Evolutionary conservation across 2,888 invertebrate genomes (phyloP).

Genomic region (Orthosia incerta): DNA sequence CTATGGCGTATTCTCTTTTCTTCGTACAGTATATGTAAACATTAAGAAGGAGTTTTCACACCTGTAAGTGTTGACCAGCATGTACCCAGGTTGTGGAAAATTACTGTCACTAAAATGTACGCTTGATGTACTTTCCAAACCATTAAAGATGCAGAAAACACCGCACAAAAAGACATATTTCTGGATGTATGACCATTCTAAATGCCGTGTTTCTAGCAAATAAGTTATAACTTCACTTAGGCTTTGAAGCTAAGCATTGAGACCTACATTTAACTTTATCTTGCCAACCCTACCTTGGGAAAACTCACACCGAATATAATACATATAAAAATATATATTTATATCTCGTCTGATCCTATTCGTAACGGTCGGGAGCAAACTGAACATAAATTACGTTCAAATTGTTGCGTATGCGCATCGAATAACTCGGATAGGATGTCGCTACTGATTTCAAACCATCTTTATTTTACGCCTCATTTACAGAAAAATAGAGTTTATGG

Average conservation of each 20-base stretch:
- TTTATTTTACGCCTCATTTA: conserved; percentile 4
- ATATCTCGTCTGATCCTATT: conserved; percentile 76
- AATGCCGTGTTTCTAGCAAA: too few species aligned
- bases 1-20: too few species aligned
- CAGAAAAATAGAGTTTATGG: conserved; percentile 6
- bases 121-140: neutral
- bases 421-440: conserved; percentile 74
- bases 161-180: too few species aligned
- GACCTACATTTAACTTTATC: neutral
- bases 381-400: conserved; percentile 78
- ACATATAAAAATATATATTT: conserved; percentile 71
- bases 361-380: conserved; percentile 72
- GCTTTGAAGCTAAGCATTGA: neutral
- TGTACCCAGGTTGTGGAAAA: neutral
- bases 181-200: too few species aligned
- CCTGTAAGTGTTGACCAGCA: neutral
- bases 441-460: conserved; percentile 71
- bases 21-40: too few species aligned
- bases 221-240: too few species aligned
- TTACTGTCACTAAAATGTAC: too few species aligned
- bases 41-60: too few species aligned
- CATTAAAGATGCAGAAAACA: neutral
- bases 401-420: conserved; percentile 73
- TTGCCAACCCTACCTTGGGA: conserved; percentile 35
- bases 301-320: conserved; percentile 58